Evolutionary conservation across 2,888 invertebrate genomes (phyloP).

Genomic region (Megastigmus dorsalis): DNA sequence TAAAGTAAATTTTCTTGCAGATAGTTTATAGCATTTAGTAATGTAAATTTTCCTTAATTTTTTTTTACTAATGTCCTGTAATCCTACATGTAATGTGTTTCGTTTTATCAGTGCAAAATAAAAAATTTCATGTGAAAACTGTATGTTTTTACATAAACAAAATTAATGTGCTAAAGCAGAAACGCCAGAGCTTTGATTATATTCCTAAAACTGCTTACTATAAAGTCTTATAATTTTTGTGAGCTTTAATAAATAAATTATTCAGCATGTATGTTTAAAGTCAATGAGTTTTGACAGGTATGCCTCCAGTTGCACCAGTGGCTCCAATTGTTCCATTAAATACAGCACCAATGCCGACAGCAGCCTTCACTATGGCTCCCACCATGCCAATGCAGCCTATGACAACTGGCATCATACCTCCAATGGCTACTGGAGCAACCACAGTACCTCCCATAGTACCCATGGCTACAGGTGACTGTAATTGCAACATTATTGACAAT

Average conservation of each 20-base stretch:
- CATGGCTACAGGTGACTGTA: slow-evolving; percentile 63
- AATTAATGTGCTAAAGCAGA: slow-evolving; percentile 36
- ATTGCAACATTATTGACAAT: too few species aligned
- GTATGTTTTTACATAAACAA: not conserved
- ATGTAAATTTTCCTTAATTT: slow-evolving; percentile 15
- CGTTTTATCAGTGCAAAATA: not conserved
- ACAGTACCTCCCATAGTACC: slow-evolving; percentile 44
- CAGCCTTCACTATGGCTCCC: slow-evolving; percentile 69
- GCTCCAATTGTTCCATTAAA: slow-evolving; percentile 70
- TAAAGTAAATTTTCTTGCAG: slow-evolving; percentile 33
- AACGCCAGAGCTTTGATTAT: slow-evolving; percentile 36
- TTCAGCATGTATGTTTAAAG: not conserved
- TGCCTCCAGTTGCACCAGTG: slow-evolving; percentile 66
- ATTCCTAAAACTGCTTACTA: slow-evolving; percentile 1
- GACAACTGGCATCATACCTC: slow-evolving; percentile 56
- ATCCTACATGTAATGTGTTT: not conserved
- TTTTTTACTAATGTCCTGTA: slow-evolving; percentile 31
- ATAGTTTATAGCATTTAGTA: slow-evolving; percentile 38
- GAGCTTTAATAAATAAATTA: slow-evolving; percentile 28
- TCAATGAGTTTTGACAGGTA: slow-evolving; percentile 57
- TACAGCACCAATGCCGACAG: slow-evolving; percentile 68
- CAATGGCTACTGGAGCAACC: slow-evolving; percentile 15
- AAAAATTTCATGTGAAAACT: slow-evolving; percentile 10
- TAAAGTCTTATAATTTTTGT: slow-evolving; percentile 41
- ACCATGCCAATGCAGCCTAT: slow-evolving; percentile 66